Percentiles rank a stretch among this genome's conserved stretches.
phyloP scores from a whole-genome alignment of 2,888 invertebrate genomes.

The Tipula confusa region DNA sequence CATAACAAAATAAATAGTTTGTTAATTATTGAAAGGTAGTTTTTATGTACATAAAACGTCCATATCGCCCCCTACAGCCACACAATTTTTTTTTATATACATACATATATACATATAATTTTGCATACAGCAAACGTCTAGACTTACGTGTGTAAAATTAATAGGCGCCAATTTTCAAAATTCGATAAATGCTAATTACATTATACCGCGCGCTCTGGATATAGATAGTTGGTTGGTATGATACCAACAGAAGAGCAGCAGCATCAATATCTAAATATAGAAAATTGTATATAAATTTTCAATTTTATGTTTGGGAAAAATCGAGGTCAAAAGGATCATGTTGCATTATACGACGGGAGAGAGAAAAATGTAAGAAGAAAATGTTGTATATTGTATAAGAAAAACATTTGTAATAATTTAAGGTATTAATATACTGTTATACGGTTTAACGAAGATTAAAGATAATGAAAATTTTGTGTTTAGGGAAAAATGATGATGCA shows the following conservation, averaged over 20 bases:
- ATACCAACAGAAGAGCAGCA: too few species aligned
- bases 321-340: conserved; percentile 14
- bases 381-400: neutral
- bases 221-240: too few species aligned
- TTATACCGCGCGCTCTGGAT: neutral
- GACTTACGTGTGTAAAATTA: neutral
- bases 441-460: conserved; percentile 7
- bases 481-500: neutral
- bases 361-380: neutral
- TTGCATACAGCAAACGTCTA: neutral
- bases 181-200: neutral
- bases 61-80: neutral
- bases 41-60: neutral
- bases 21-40: neutral
- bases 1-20: conserved; percentile 9
- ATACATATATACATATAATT: too few species aligned
- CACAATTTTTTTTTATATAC: neutral
- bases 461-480: conserved; percentile 7
- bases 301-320: neutral
- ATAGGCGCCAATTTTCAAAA: neutral
- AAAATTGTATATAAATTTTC: neutral
- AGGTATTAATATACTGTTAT: neutral
- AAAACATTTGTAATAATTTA: conserved; percentile 20
- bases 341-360: neutral
- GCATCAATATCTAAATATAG: neutral